These are phyloP conservation scores for Ptiloglossa arizonensis DNA, from an alignment of 1,140 invertebrate species.

Conservation along the genomic window DNA sequence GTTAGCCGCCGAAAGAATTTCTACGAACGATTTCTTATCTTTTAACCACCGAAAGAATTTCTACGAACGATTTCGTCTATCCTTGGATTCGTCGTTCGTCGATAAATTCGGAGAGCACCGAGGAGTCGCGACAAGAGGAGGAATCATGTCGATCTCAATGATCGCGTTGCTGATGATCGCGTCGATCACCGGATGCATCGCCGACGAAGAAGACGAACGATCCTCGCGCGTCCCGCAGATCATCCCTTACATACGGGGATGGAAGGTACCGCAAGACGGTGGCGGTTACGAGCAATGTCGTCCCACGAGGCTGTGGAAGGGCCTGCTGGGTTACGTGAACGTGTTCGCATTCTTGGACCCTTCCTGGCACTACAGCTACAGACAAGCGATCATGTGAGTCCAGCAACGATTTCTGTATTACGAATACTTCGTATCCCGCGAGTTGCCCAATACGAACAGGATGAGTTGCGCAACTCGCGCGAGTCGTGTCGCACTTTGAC, in stretches of 20 bases:
- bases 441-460: too few species aligned
- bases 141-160: constrained; percentile 38
- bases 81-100: too few species aligned
- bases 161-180: background rate
- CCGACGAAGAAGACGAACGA: background rate
- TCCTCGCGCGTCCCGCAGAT: background rate
- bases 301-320: constrained; percentile 57
- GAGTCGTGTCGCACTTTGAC: too few species aligned
- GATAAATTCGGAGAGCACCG: too few species aligned
- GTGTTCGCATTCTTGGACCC: constrained; percentile 74
- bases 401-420: too few species aligned
- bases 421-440: too few species aligned
- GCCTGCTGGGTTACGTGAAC: constrained; percentile 66
- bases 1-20: too few species aligned
- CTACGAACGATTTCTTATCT: too few species aligned
- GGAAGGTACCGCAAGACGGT: constrained; percentile 33
- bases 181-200: constrained; percentile 4
- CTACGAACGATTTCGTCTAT: too few species aligned
- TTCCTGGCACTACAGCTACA: constrained; percentile 69
- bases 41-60: too few species aligned
- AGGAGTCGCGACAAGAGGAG: too few species aligned
- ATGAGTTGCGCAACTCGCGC: background rate
- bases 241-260: constrained; percentile 2
- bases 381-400: constrained; percentile 73
- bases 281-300: constrained; percentile 65